Conservation (phyloP, 2,113 vertebrate genomes). For the Corythornis vintsioides region DNA sequence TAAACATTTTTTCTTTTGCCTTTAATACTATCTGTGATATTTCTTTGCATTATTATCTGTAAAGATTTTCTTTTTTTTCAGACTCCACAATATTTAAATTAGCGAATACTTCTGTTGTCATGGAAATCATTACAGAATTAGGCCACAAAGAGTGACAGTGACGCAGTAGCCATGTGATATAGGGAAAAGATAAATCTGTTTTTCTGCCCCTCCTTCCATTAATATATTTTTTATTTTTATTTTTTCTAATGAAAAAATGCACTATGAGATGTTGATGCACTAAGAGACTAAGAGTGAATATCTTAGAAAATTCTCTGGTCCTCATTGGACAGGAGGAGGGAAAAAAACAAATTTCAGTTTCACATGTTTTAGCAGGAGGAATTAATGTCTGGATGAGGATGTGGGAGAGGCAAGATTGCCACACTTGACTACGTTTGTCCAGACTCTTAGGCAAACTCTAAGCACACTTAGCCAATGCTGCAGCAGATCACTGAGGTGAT, state of each 20-base stretch:
- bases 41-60: neutral
- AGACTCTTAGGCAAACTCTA: neutral
- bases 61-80: neutral
- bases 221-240: neutral
- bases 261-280: too few species aligned
- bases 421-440: neutral
- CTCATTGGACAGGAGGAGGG: neutral
- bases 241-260: neutral
- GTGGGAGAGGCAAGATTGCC: neutral
- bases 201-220: neutral
- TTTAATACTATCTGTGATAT: neutral
- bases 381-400: neutral
- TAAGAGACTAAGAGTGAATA: neutral
- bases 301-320: neutral
- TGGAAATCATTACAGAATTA: constrained; percentile 63
- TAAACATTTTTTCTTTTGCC: neutral
- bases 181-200: constrained; percentile 10
- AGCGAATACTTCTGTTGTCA: constrained; percentile 27
- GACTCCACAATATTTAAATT: constrained; percentile 14
- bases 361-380: neutral
- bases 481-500: neutral
- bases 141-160: constrained; percentile 54
- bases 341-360: neutral
- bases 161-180: constrained; percentile 58
- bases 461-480: neutral